Evolutionary conservation across 1,140 invertebrate genomes (phyloP).

Genomic region (Hormaphis cornu): DNA sequence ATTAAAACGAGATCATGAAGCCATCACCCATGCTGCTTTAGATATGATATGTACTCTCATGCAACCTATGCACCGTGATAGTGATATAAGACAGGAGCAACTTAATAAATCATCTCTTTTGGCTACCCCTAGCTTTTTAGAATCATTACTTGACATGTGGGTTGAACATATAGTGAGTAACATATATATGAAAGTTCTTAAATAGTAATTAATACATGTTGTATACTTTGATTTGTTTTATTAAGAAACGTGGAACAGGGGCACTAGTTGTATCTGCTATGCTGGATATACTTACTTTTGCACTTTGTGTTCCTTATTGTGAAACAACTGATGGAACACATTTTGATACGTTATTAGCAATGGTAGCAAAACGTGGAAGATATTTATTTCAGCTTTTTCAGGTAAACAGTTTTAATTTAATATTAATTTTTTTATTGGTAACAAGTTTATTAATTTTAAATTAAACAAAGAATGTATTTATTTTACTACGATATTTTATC

Average conservation of each 20-base stretch:
- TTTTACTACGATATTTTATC: no score
- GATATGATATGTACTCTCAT: constrained; percentile 96
- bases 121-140: constrained; percentile 84
- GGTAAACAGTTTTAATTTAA: constrained; percentile 43
- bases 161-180: constrained; percentile 78
- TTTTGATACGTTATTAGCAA: constrained; percentile 88
- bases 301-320: constrained; percentile 95
- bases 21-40: constrained; percentile 88
- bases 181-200: neutral
- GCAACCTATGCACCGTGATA: constrained; percentile 98
- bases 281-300: constrained; percentile 98
- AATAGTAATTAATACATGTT: neutral
- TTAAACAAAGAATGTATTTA: no score
- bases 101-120: constrained; percentile 93
- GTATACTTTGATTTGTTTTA: constrained; percentile 36
- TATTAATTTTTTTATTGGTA: neutral
- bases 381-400: constrained; percentile 90
- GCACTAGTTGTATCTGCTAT: constrained; percentile 75
- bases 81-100: constrained; percentile 90
- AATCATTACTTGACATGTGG: constrained; percentile 90
- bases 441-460: neutral
- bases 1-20: constrained; percentile 77
- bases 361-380: constrained; percentile 84
- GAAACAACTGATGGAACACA: constrained; percentile 97
- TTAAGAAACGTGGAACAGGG: constrained; percentile 67